These are phyloP conservation scores for Callimico goeldii DNA, from an alignment of 2,797 vertebrate genomes.

Conservation along the genomic window DNA sequence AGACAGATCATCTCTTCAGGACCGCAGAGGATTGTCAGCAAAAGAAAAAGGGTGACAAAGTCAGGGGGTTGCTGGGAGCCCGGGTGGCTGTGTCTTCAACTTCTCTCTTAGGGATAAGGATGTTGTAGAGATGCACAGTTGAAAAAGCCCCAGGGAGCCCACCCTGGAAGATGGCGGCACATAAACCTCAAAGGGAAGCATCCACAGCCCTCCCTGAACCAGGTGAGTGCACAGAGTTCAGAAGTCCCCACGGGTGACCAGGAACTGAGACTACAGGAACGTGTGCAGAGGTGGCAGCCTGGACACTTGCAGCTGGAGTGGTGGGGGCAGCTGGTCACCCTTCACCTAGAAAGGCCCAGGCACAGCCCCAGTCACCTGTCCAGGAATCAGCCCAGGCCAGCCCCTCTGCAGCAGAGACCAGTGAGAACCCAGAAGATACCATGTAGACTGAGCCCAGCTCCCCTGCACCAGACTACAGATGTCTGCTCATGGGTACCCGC, in stretches of 20 bases:
- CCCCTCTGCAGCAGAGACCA: neutral
- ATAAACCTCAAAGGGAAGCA: neutral
- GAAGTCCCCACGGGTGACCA: neutral
- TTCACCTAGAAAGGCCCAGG: neutral
- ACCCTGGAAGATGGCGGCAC: neutral
- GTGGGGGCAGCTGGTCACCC: accelerated
- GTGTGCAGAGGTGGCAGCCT: neutral
- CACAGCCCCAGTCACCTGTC: neutral
- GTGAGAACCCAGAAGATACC: neutral
- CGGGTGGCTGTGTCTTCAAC: neutral
- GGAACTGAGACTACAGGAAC: neutral
- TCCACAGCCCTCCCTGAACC: neutral
- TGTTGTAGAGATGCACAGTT: accelerated
- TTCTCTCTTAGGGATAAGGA: neutral
- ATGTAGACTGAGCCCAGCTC: neutral
- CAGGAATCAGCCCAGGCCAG: neutral
- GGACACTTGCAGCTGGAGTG: neutral
- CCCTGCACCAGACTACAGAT: neutral
- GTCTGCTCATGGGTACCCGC: neutral
- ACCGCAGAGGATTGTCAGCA: neutral
- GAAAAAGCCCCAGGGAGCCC: neutral
- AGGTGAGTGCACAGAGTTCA: neutral
- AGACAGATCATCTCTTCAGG: neutral
- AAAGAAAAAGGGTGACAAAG: neutral
- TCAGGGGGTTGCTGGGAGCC: neutral